Conservation (phyloP, 1,140 invertebrate genomes). For the Hirudo medicinalis region DNA sequence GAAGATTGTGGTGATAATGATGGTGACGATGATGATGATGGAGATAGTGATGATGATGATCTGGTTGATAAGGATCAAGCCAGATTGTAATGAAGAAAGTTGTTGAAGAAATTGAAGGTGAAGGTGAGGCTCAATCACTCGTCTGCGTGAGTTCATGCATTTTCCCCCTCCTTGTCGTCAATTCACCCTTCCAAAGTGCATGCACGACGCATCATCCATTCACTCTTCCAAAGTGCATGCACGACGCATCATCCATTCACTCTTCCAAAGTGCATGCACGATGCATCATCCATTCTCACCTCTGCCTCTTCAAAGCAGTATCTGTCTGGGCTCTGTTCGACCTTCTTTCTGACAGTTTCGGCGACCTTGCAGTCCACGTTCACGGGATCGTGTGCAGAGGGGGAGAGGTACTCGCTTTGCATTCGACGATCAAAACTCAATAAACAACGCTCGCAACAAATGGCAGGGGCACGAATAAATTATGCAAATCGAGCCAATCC, state of each 20-base stretch:
- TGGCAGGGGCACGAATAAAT: too few relatives aligned
- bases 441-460: too few relatives aligned
- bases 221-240: too few relatives aligned
- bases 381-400: slow-evolving; percentile 85
- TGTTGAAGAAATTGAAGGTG: neutral
- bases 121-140: neutral
- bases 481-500: too few relatives aligned
- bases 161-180: too few relatives aligned
- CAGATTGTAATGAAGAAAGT: neutral
- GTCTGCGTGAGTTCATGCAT: too few relatives aligned
- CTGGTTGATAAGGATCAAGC: neutral
- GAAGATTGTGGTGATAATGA: neutral
- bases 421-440: too few relatives aligned
- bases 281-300: slow-evolving; percentile 45
- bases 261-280: neutral
- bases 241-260: neutral
- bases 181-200: too few relatives aligned
- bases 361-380: slow-evolving; percentile 73
- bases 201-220: too few relatives aligned
- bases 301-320: slow-evolving; percentile 96
- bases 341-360: slow-evolving; percentile 34
- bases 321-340: slow-evolving; percentile 57
- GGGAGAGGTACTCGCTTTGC: slow-evolving; percentile 68
- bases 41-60: neutral
- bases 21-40: neutral